These are phyloP conservation scores for Agrotis puta DNA, from an alignment of 2,888 invertebrate species.

Conservation along the genomic window DNA sequence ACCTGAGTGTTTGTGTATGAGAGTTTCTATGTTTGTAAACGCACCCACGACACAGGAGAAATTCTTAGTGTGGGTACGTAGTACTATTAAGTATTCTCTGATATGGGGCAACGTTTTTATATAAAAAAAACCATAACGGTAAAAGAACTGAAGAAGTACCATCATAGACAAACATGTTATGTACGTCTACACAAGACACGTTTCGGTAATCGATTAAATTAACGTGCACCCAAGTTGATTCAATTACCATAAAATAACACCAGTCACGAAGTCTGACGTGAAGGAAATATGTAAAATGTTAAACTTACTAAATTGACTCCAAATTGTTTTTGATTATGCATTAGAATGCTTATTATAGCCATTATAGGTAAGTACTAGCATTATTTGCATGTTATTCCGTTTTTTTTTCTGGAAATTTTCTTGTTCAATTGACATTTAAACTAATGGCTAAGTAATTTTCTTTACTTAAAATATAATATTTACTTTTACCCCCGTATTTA, in stretches of 20 bases:
- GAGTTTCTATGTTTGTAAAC: too few species aligned
- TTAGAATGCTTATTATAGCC: constrained; percentile 16
- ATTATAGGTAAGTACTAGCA: not conserved
- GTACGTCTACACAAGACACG: constrained; percentile 26
- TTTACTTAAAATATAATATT: not conserved
- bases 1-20: too few species aligned
- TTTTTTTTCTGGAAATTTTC: constrained; percentile 8
- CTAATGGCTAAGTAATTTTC: not conserved
- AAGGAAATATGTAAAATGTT: constrained; percentile 30
- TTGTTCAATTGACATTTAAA: not conserved
- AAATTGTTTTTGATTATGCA: constrained; percentile 41
- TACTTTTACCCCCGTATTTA: not conserved
- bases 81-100: too few species aligned
- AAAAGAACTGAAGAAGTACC: constrained; percentile 31
- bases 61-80: too few species aligned
- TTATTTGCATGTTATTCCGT: constrained; percentile 20
- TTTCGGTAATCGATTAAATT: constrained; percentile 50
- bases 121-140: too few species aligned
- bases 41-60: too few species aligned
- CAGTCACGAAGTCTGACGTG: constrained; percentile 52
- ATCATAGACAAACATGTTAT: not conserved
- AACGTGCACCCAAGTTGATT: constrained; percentile 45
- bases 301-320: constrained; percentile 32
- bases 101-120: too few species aligned
- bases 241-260: constrained; percentile 59